phyloP scores from a whole-genome alignment of 2,888 invertebrate genomes.

The Ichneumoninae sp. region DNA sequence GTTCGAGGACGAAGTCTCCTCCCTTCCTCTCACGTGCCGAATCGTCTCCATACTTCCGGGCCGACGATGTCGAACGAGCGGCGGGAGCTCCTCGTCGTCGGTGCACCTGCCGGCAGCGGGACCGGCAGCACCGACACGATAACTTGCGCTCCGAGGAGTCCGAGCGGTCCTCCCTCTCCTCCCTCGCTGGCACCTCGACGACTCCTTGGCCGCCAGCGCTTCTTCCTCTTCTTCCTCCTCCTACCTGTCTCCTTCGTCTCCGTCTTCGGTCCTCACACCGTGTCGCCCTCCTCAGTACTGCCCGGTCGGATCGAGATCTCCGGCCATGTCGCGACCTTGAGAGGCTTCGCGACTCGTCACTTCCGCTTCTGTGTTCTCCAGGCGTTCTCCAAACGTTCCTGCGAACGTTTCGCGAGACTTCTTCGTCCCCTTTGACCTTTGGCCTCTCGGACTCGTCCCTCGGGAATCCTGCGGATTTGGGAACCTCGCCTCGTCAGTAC shows the following conservation, averaged over 20 bases:
- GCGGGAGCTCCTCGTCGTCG: constrained; percentile 53
- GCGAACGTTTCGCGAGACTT: background rate
- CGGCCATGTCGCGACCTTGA: constrained; percentile 80
- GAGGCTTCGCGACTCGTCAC: constrained; percentile 49
- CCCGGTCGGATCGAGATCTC: constrained; percentile 80
- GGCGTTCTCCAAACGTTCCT: constrained; percentile 3
- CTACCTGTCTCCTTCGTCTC: constrained; percentile 40
- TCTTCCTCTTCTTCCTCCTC: constrained; percentile 39
- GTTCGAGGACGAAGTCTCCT: constrained; percentile 82
- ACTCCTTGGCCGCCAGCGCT: constrained; percentile 48
- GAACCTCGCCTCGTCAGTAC: constrained; percentile 74
- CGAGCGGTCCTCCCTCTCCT: constrained; percentile 34
- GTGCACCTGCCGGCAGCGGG: constrained; percentile 66
- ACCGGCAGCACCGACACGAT: constrained; percentile 48
- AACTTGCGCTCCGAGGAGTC: constrained; percentile 23
- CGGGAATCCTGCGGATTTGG: constrained; percentile 45
- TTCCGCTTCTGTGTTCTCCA: constrained; percentile 50
- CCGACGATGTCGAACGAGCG: constrained; percentile 43
- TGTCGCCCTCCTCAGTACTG: constrained; percentile 75
- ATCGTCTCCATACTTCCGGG: constrained; percentile 74
- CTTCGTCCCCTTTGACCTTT: constrained; percentile 57
- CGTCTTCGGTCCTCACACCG: constrained; percentile 41
- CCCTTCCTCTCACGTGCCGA: constrained; percentile 78
- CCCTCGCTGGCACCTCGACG: constrained; percentile 55
- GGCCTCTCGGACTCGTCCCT: constrained; percentile 61